A percentile compares a stretch with the other conserved stretches of the same genome.
phyloP scores from a whole-genome alignment of 2,888 invertebrate genomes.

The Cerastis rubricosa region DNA sequence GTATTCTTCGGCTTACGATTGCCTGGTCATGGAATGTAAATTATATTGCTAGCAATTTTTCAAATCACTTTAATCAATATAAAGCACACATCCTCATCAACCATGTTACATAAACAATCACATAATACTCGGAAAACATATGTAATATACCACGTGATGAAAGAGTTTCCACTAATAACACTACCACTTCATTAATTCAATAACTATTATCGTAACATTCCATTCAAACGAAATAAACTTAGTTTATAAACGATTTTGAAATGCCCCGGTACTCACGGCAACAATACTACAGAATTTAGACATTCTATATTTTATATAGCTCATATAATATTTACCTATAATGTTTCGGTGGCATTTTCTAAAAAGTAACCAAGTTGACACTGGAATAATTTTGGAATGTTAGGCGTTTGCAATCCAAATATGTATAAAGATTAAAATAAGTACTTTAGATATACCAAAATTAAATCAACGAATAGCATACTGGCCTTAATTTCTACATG shows the following conservation, averaged over 20 bases:
- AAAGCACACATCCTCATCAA: conserved; percentile 73
- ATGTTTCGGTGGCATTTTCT: conserved; percentile 79
- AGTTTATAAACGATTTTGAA: conserved; percentile 68
- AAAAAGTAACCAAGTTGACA: conserved; percentile 69
- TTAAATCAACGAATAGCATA: conserved; percentile 61
- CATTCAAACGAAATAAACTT: conserved; percentile 75
- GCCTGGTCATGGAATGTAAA: conserved; percentile 70
- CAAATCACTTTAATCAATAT: conserved; percentile 64
- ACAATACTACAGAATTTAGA: conserved; percentile 58
- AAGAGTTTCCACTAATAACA: conserved; percentile 82
- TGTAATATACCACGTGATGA: conserved; percentile 78
- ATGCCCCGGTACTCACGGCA: conserved; percentile 83
- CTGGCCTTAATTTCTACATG: conserved; percentile 72
- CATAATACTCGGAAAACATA: conserved; percentile 74
- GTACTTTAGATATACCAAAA: conserved; percentile 62
- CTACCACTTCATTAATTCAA: conserved; percentile 80
- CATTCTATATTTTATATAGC: conserved; percentile 61
- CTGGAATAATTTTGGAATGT: conserved; percentile 81
- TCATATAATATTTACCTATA: conserved; percentile 71
- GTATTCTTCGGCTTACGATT: conserved; percentile 44
- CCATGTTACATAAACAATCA: conserved; percentile 69
- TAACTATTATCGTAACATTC: conserved; percentile 76
- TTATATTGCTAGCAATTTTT: conserved; percentile 67
- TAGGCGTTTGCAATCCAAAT: conserved; percentile 73
- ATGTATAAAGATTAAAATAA: conserved; percentile 57